A percentile compares a stretch with the other conserved stretches of the same genome.
These are phyloP conservation scores for Empidonax alnorum DNA, from an alignment of 2,113 vertebrate genomes.

Conservation along the genomic window DNA sequence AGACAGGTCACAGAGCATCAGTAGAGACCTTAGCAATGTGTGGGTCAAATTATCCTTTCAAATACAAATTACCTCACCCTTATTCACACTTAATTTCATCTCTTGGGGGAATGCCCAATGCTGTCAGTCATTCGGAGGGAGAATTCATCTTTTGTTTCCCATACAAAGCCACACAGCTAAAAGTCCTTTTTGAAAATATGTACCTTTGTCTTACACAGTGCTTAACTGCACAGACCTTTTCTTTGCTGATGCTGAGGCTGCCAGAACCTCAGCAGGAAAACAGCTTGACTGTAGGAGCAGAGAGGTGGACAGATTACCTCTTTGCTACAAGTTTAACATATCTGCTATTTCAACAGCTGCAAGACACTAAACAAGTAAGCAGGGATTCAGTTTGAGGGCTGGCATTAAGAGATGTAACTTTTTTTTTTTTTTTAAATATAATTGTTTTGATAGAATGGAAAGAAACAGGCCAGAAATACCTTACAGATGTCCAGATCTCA, in stretches of 20 bases:
- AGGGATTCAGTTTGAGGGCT: background rate
- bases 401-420: background rate
- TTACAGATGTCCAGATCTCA: background rate
- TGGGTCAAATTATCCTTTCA: background rate
- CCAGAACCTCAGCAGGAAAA: constrained; percentile 1
- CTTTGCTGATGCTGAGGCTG: background rate
- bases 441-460: background rate
- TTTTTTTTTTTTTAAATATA: background rate
- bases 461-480: background rate
- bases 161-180: background rate
- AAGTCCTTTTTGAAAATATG: background rate
- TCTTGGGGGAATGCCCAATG: background rate
- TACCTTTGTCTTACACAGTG: background rate
- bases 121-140: background rate
- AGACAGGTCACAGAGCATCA: background rate
- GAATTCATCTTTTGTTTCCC: background rate
- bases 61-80: background rate
- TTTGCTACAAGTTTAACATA: background rate
- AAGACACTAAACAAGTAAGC: background rate
- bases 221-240: background rate
- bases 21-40: background rate
- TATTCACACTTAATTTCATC: background rate
- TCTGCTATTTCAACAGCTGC: background rate
- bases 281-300: background rate
- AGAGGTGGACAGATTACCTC: background rate